Evolutionary conservation across 1,140 invertebrate genomes (phyloP), one percentile per base, ranked within the genome.

Genomic region (Lithobius niger): DNA sequence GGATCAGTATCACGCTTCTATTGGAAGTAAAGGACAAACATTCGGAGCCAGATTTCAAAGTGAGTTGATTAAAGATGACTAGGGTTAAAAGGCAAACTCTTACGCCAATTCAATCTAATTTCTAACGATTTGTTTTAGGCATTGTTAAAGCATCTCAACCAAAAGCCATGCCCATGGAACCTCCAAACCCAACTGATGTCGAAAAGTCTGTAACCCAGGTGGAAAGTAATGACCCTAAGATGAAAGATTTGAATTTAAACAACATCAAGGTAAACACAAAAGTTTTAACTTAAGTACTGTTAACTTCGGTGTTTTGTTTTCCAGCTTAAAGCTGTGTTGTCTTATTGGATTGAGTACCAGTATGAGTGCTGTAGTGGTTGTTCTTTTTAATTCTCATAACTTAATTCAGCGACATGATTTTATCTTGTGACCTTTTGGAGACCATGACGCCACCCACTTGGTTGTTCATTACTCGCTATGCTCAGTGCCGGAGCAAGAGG

Each of bases 1-100:
- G 78, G 93, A 97, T 69, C 96, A 99, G 72, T 99, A 97, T 73
- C 92, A 98, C 73, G 93, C 94, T 51, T 96, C 94, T 40, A 71
- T 94, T 49, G 69, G 90, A 55, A 93, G 93, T 74, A 92, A 91
- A 72, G 86, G 86, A 19, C 86, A 91, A 69, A 85, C 85, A n/a
- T 27, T 61, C n/a, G 66, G 60, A n/a, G 54, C 49, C 18, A 67
- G 63, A 52, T 68, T 68, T 66, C 60, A 68, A 57, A 63, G 61
- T 64, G 54, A 42, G 55, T 57, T 10, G 10, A 27, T 15, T 6
- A 13, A 22, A n/a, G n/a, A n/a, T n/a, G n/a, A n/a, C n/a, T n/a
- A n/a, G n/a, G n/a, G n/a, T n/a, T n/a, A n/a, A n/a, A n/a, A n/a
- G n/a, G n/a, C n/a, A n/a, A n/a, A n/a, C n/a, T n/a, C n/a, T n/a